These are phyloP conservation scores for Aricia agestis DNA, from an alignment of 1,140 invertebrate genomes.

Conservation along the genomic window DNA sequence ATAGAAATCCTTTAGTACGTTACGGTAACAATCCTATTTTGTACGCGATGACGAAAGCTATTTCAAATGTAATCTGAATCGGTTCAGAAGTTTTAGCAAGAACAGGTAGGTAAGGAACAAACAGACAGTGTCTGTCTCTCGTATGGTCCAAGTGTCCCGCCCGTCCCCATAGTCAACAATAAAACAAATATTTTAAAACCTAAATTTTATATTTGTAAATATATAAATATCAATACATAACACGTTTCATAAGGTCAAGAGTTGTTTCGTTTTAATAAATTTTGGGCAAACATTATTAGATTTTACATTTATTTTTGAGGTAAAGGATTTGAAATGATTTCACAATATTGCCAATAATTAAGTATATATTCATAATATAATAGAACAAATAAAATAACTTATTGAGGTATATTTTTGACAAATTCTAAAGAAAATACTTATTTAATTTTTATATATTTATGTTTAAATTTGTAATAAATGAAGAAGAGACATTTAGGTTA, in stretches of 20 bases:
- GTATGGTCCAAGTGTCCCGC: no score
- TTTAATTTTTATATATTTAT: slow-evolving; percentile 14
- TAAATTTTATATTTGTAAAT: slow-evolving; percentile 62
- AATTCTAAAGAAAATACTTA: slow-evolving; percentile 22
- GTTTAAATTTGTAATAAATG: slow-evolving; percentile 34
- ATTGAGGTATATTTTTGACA: slow-evolving; percentile 69
- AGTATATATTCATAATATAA: slow-evolving; percentile 45
- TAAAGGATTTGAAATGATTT: slow-evolving; percentile 51
- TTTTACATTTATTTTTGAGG: slow-evolving; percentile 17
- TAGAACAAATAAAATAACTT: slow-evolving; percentile 6
- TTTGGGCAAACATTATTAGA: background rate
- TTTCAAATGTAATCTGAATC: no score
- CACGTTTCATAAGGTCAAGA: slow-evolving; percentile 49
- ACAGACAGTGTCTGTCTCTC: no score
- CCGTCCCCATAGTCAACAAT: slow-evolving; percentile 19
- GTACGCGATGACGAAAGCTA: no score
- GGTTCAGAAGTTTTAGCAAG: no score
- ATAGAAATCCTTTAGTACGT: no score
- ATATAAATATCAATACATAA: slow-evolving; percentile 48
- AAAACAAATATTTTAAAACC: slow-evolving; percentile 47
- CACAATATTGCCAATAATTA: slow-evolving; percentile 54
- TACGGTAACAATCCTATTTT: no score
- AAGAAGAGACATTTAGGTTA: background rate
- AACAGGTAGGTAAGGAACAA: no score
- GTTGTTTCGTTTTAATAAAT: slow-evolving; percentile 39